These are phyloP conservation scores for Trachurus trachurus DNA, from an alignment of 2,797 vertebrate species.

Conservation along the genomic window DNA sequence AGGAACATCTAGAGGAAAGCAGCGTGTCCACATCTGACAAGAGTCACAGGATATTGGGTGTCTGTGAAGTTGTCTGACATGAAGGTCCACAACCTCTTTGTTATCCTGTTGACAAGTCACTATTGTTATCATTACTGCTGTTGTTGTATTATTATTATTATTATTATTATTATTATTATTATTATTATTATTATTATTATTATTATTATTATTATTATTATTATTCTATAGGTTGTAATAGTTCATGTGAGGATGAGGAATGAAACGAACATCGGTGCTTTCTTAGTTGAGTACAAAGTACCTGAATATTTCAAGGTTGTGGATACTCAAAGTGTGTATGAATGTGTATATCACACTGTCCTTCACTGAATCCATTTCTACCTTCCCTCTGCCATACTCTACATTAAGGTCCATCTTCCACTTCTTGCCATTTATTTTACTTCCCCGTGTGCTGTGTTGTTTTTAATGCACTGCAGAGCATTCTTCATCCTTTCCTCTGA, in stretches of 20 bases:
- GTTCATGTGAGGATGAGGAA: neutral
- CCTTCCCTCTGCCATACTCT: neutral
- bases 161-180: neutral
- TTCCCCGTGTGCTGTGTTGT: neutral
- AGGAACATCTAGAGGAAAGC: neutral
- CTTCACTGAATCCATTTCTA: slow-evolving; percentile 14
- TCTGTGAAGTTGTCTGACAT: neutral
- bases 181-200: no score
- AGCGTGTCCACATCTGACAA: neutral
- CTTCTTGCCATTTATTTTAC: slow-evolving; percentile 1
- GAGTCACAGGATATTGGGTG: neutral
- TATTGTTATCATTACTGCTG: neutral
- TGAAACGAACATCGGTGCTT: neutral
- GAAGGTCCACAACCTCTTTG: neutral
- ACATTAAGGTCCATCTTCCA: slow-evolving; percentile 29
- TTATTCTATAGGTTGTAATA: neutral
- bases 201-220: no score
- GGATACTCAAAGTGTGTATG: neutral
- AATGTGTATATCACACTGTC: neutral
- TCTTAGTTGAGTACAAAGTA: neutral
- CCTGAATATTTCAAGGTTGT: neutral
- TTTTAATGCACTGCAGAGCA: slow-evolving; percentile 40
- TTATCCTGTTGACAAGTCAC: neutral
- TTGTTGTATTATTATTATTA: no score
- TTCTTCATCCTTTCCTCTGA: slow-evolving; percentile 42